Conservation (phyloP, 1,140 invertebrate species). For the Asbolus verrucosus region DNA sequence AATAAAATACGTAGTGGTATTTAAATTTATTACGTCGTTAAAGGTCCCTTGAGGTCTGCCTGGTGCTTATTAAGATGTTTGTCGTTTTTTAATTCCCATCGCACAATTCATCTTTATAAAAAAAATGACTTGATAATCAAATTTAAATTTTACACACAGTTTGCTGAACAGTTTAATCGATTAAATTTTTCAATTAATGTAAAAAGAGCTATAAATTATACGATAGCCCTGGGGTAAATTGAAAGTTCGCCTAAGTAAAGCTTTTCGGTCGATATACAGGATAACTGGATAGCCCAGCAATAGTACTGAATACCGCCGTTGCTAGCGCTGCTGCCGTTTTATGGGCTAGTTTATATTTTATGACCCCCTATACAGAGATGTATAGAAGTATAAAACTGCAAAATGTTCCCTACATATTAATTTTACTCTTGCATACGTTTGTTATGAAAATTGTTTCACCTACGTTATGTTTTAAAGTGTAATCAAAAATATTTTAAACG, state of each 20-base stretch:
- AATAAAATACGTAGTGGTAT: too few species aligned
- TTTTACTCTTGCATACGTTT: conserved; percentile 54
- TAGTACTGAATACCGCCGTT: conserved; percentile 44
- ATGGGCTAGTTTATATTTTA: conserved; percentile 57
- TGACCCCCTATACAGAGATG: conserved; percentile 49
- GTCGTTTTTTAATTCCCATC: too few species aligned
- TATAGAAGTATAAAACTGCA: conserved; percentile 55
- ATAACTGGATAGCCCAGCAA: conserved; percentile 42
- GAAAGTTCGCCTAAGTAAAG: conserved; percentile 41
- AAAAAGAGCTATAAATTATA: conserved; percentile 40
- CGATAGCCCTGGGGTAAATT: conserved; percentile 24
- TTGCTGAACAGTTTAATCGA: neutral
- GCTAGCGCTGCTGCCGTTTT: conserved; percentile 44
- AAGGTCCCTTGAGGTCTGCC: too few species aligned
- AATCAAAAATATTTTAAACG: conserved; percentile 43
- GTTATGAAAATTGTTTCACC: conserved; percentile 42
- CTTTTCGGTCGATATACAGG: conserved; percentile 46
- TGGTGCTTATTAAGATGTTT: too few species aligned
- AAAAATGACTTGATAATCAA: too few species aligned
- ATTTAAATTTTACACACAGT: too few species aligned
- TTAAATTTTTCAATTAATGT: conserved; percentile 42
- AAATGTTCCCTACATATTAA: conserved; percentile 57
- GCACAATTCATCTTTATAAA: too few species aligned
- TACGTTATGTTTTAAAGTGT: conserved; percentile 41
- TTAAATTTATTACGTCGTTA: too few species aligned